Percentiles rank a stretch among this genome's conserved stretches.
phyloP scores from a whole-genome alignment of 2,113 vertebrate genomes.

The Syngnathus scovelli region DNA sequence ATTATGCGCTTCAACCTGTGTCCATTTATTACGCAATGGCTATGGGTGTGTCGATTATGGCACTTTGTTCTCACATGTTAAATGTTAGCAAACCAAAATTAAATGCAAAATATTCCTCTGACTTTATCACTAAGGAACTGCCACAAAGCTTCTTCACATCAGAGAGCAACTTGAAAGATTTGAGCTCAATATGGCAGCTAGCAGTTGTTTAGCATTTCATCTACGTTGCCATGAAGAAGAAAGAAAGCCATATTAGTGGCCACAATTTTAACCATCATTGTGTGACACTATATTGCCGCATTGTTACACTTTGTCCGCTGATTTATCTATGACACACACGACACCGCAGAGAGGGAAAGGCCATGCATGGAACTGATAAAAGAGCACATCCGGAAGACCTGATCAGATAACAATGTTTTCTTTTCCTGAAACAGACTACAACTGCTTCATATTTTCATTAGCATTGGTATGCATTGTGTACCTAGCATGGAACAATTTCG shows the following conservation, averaged over 20 bases:
- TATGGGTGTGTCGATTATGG: not conserved
- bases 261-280: slow-evolving; percentile 2
- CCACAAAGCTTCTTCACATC: not conserved
- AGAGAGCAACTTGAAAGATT: not conserved
- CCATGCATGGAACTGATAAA: slow-evolving; percentile 33
- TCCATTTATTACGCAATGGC: slow-evolving; percentile 16
- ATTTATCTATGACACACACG: slow-evolving; percentile 41
- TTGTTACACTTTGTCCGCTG: slow-evolving; percentile 10
- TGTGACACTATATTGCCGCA: slow-evolving; percentile 17
- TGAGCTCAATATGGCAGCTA: not conserved
- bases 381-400: slow-evolving; percentile 27
- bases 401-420: slow-evolving; percentile 28
- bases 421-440: slow-evolving; percentile 28
- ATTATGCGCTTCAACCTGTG: slow-evolving; percentile 28
- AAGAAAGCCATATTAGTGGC: no score
- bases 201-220: not conserved
- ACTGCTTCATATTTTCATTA: slow-evolving; percentile 28
- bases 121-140: not conserved
- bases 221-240: no score
- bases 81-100: not conserved
- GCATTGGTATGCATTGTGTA: slow-evolving; percentile 30
- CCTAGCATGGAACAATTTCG: not conserved
- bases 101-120: not conserved
- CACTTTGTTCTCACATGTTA: not conserved
- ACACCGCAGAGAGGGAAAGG: slow-evolving; percentile 21